Conservation (phyloP, 2,888 invertebrate genomes). For the Noctua pronuba region DNA sequence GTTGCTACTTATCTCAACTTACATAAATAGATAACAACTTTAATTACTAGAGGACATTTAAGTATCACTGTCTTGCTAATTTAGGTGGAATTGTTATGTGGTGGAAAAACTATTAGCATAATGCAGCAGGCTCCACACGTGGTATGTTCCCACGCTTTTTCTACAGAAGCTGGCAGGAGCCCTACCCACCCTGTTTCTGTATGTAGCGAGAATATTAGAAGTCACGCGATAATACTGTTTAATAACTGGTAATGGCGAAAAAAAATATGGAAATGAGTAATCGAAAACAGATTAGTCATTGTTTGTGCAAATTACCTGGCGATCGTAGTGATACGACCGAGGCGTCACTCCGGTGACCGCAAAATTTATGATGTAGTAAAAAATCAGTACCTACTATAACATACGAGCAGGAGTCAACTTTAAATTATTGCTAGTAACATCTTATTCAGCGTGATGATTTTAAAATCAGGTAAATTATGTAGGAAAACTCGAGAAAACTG, state of each 20-base stretch:
- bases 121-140: constrained; percentile 28
- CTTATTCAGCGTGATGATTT: not conserved
- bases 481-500: constrained; percentile 14
- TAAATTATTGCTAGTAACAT: not conserved
- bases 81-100: not conserved
- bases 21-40: constrained; percentile 36
- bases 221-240: not conserved
- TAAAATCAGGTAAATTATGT: not conserved
- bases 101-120: not conserved
- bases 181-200: not conserved
- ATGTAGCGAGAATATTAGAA: not conserved
- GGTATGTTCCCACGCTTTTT: constrained; percentile 38
- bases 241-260: not conserved
- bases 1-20: constrained; percentile 18
- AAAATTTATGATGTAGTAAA: not conserved
- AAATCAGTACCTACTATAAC: not conserved
- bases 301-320: constrained; percentile 42
- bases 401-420: not conserved
- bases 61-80: not conserved
- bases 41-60: constrained; percentile 2
- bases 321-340: constrained; percentile 18
- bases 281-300: constrained; percentile 59
- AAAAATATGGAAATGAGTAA: constrained; percentile 22
- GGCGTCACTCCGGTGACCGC: constrained; percentile 35
- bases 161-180: not conserved